Base-by-base conservation (phyloP, 2,888 invertebrate species). In the Marronus borbonicus region DNA sequence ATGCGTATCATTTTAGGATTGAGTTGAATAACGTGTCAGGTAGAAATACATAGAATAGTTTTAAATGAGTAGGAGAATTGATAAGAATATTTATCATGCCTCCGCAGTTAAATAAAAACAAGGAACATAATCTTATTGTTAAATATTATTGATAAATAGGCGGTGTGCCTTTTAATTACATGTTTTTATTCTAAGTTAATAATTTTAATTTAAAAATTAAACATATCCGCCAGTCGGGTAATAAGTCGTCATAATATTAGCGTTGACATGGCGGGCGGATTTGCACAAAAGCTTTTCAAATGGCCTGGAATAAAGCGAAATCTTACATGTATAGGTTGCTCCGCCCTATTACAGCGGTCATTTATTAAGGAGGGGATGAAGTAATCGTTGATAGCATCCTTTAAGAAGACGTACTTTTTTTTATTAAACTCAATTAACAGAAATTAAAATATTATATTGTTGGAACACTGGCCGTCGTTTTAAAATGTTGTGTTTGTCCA, bases 331-430 rank as follows among this genome's bases (percentile, higher is more conserved):
- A 4, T 64, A 36, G 64, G 10, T 64, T 36, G 64, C 64, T 64
- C 64, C 64, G 64, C 64, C 64, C 64, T 64, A 64, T 36, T 64
- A 64, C 14, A 36, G 12, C 28, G 64, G 64, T 36, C 36, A 64
- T 64, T 64, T 64, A 64, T 64, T 64, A 14, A 36, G 64, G 64
- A 28, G 28, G 64, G 64, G 64, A 64, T 64, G 64, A 64, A 64
- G n/a, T 64, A 64, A 64, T 64, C 64, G 64, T 14, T n/a, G 20
- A 28, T 14, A 20, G 62, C 28, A 64, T 36, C 64, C 28, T 12
- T 28, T 24, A 64, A 28, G 64, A 36, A n/a, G 36, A 44, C 64
- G 28, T 64, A 64, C 1, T 64, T 64, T 36, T 64, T 64, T 64
- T n/a, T 14, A 10, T 64, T 31, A 31, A 64, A 36, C 64, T 64